A percentile compares a stretch with the other conserved stretches of the same genome.
Evolutionary conservation across 1,140 invertebrate species (phyloP).

Genomic region (Olivierus martensii): DNA sequence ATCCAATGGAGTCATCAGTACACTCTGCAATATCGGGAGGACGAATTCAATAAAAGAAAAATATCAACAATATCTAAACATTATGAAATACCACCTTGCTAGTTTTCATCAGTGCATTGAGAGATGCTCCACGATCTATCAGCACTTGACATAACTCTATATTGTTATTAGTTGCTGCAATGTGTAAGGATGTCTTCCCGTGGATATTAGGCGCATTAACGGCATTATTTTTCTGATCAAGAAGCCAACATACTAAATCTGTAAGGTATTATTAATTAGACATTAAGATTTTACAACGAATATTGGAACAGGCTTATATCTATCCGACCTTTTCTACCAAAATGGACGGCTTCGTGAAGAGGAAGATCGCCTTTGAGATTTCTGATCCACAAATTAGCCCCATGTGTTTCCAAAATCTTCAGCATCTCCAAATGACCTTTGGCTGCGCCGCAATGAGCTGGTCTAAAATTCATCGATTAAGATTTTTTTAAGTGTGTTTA

Average conservation of each 20-base stretch:
- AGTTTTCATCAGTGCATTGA: constrained; percentile 68
- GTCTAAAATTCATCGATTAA: constrained; percentile 33
- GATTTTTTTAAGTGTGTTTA: neutral
- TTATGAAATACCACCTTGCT: constrained; percentile 36
- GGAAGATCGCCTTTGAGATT: constrained; percentile 84
- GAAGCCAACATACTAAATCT: constrained; percentile 47
- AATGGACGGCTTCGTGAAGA: constrained; percentile 86
- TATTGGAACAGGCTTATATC: too few species aligned
- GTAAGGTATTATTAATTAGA: neutral
- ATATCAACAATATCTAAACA: neutral
- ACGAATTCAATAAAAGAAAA: constrained; percentile 1
- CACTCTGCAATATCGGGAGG: constrained; percentile 35
- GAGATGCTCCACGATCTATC: constrained; percentile 59
- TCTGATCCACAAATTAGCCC: constrained; percentile 79
- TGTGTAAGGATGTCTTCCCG: constrained; percentile 80
- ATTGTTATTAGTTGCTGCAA: constrained; percentile 87
- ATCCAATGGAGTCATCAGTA: constrained; percentile 75
- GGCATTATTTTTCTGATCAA: constrained; percentile 62
- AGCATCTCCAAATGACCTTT: constrained; percentile 85
- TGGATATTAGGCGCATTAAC: constrained; percentile 82
- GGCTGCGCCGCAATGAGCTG: constrained; percentile 76
- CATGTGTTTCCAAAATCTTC: constrained; percentile 54
- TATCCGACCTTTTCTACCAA: constrained; percentile 55
- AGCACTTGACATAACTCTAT: constrained; percentile 83
- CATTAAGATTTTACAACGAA: too few species aligned